Conservation (phyloP, 2,113 vertebrate species). For the Zapus hudsonius region DNA sequence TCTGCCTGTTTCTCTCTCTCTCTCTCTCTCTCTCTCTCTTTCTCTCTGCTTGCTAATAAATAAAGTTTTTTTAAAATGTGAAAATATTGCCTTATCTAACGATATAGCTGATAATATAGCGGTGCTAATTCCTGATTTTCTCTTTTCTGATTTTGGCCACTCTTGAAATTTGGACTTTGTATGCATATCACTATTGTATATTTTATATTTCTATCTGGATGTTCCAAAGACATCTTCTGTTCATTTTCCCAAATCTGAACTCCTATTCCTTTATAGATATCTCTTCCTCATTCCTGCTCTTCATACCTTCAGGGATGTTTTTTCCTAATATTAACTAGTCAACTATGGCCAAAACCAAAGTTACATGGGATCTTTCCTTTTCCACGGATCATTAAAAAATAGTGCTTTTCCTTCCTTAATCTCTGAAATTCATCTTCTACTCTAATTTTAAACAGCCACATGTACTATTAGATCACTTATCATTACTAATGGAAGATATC, state of each 20-base stretch:
- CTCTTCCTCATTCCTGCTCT: background rate
- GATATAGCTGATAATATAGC: background rate
- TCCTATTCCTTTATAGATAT: background rate
- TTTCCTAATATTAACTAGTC: too few species aligned
- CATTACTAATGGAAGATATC: background rate
- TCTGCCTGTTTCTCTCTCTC: too few species aligned
- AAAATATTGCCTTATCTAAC: background rate
- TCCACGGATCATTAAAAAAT: background rate
- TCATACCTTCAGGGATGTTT: background rate
- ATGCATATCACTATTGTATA: background rate
- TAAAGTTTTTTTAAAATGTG: background rate
- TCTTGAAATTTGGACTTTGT: conserved; percentile 17
- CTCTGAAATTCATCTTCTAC: background rate
- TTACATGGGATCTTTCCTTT: background rate
- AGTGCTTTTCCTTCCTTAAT: background rate
- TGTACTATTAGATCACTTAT: background rate
- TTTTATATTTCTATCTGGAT: background rate
- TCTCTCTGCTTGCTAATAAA: too few species aligned
- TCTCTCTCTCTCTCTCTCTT: too few species aligned
- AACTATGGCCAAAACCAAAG: background rate
- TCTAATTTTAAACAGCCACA: background rate
- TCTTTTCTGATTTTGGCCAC: background rate
- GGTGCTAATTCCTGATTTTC: background rate
- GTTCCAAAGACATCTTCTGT: background rate
- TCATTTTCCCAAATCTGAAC: background rate